phyloP scores from a whole-genome alignment of 1,140 invertebrate genomes.

The Scaptomyza montana region DNA sequence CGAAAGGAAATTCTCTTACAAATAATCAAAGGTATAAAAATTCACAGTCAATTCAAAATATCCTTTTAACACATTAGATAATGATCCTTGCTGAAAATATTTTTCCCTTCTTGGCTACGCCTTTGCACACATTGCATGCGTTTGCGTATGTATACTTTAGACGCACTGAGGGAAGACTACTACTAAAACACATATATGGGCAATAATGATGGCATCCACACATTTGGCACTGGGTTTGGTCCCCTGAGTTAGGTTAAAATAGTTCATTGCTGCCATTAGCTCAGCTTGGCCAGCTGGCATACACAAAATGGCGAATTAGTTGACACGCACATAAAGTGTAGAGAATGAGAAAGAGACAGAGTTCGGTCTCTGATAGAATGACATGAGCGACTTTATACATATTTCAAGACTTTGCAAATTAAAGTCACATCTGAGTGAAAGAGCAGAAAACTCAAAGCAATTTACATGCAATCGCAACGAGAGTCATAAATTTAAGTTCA shows the following conservation, averaged over 20 bases:
- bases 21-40: no score
- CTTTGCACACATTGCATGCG: conserved; percentile 16
- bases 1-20: no score
- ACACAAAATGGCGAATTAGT: conserved; percentile 25
- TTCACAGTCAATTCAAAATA: no score
- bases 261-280: conserved; percentile 63
- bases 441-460: conserved; percentile 58
- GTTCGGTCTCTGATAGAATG: background rate
- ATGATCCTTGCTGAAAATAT: no score
- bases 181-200: conserved; percentile 14
- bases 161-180: background rate
- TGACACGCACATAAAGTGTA: conserved; percentile 23
- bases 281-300: conserved; percentile 45
- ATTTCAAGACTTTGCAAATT: conserved; percentile 45
- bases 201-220: conserved; percentile 32
- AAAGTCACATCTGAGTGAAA: conserved; percentile 57
- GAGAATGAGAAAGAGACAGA: conserved; percentile 5
- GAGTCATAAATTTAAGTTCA: conserved; percentile 70
- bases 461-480: conserved; percentile 65
- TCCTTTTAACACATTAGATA: no score
- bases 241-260: conserved; percentile 50
- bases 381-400: conserved; percentile 51
- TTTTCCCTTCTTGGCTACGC: background rate
- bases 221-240: conserved; percentile 43
- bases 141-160: background rate